Base-by-base conservation (phyloP, 2,888 invertebrate species). In the Xanthorhoe spadicearia region DNA sequence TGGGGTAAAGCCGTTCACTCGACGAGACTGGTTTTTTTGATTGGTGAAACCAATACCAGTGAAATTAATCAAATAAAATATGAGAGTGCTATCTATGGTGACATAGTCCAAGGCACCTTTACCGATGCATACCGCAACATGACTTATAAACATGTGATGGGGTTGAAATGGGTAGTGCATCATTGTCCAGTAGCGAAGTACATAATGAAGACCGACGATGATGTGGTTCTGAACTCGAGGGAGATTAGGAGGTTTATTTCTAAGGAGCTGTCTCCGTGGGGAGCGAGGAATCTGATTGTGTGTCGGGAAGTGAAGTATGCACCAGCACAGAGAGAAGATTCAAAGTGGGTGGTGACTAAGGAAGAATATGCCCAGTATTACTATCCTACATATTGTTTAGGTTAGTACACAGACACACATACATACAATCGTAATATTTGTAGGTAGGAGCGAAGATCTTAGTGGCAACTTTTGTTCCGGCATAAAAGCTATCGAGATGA, bases 131-230 rank as follows among this genome's bases (percentile, higher is more conserved):
- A 97, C 79, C 93, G 95, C 57, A 97, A 97, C 84, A 94, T 97
- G 87, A 97, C 97, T 0, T 96, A 97, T 77, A 97, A 97, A 80
- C 97, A 97, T 83, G 95, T 96, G 6, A 97, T 97, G 95, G 96
- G 95, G 0, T 90, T 97, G 52, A 97, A 97, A 80, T 97, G 97
- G 96, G 95, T 95, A 19, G 88, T 94, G 0, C 95, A 95, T 76
- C 94, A 95, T 77, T 97, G 97, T 82, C 92, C 94, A 0, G 88
- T 92, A 46, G 96, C 96, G 0, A 95, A 94, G 75, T 95, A 94
- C 77, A 83, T 97, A 61, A 87, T 97, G 61, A 97, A 97, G 57
- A 81, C 95, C 64, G 97, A 97, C 81, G 97, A 97, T 80, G 97
- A 97, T 86, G 94, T 96, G 67, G 95, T 96, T 74, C 95, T 97